Base-by-base conservation (phyloP, 2,113 vertebrate genomes). In the Nansenia antarctica region DNA sequence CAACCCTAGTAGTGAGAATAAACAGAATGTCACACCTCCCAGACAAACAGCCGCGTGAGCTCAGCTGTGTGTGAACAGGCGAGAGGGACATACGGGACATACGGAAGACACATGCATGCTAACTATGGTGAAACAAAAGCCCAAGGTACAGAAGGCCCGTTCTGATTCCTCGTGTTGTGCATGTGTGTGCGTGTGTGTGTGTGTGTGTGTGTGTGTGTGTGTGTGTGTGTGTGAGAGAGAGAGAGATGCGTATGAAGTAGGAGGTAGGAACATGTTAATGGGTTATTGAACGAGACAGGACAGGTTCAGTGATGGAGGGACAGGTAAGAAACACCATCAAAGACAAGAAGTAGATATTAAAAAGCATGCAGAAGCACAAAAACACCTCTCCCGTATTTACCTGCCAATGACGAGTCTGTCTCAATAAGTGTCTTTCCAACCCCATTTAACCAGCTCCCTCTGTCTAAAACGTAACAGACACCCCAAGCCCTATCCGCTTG, bases 331-430 rank as follows among this genome's bases (percentile, higher is more conserved):
- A 73, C 60, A 65, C 30, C 52, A 62, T 37, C 37, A 74, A 20
- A 57, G 45, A 74, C 31, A 72, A 27, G 9, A 34, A 29, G 7
- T 7, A 68, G 61, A 59, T 26, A 57, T 70, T 42, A 74, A 73
- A 54, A 35, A n/a, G n/a, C 89, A 91, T 90, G 87, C 90, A 90
- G 9, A 82, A 42, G 26, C 52, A 80, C 77, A 86, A 82, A 90
- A 89, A 91, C 73, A 83, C 81, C 71, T 83, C 81, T 86, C 55
- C 47, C 34, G 24, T 54, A 3, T 29, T 22, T 26, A 1, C 11
- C 27, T 34, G 15, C n/a, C 2, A 34, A 9, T 60, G 18, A 12
- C 37, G 3, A 27, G n/a, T n/a, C n/a, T n/a, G n/a, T 45, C 37
- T 47, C 18, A 63, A 22, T 18, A 42, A 49, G n/a, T 20, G 5